Percentiles rank a stretch among this genome's conserved stretches.
These are phyloP conservation scores for Anguilla megastoma DNA, from an alignment of 2,797 vertebrate genomes.

Conservation along the genomic window DNA sequence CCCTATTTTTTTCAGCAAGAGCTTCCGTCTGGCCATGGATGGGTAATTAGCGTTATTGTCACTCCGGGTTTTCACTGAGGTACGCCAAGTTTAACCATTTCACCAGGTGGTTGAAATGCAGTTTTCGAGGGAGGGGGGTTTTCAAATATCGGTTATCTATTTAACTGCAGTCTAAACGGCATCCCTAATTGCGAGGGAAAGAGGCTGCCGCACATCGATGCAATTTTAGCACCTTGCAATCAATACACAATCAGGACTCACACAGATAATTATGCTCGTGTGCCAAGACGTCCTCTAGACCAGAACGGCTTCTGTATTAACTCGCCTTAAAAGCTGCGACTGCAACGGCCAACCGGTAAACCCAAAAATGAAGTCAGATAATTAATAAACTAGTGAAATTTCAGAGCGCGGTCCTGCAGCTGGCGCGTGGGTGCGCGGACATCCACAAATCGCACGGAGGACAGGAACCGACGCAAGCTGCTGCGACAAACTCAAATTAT, in stretches of 20 bases:
- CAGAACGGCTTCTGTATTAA: neutral
- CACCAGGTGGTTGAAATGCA: neutral
- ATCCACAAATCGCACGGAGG: neutral
- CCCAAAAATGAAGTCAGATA: conserved; percentile 21
- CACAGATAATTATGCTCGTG: neutral
- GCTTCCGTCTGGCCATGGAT: neutral
- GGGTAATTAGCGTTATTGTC: neutral
- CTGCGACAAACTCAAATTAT: neutral
- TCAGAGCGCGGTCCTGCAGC: neutral
- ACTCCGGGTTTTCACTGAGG: neutral
- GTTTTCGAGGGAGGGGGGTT: neutral
- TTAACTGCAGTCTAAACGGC: conserved; percentile 7
- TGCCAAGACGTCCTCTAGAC: neutral
- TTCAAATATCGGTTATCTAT: neutral
- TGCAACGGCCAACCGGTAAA: neutral
- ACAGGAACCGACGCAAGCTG: neutral
- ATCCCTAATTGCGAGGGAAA: neutral
- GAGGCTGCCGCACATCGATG: neutral
- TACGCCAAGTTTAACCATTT: neutral
- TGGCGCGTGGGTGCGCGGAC: neutral
- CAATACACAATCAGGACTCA: conserved; percentile 35
- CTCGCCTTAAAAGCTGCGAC: neutral
- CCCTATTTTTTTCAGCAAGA: neutral
- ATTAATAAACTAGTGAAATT: conserved; percentile 12
- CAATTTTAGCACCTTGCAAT: conserved; percentile 13